Evolutionary conservation across 1,140 invertebrate species (phyloP), one percentile per base, ranked within the genome.

Genomic region (Drosophila subpulchrella): DNA sequence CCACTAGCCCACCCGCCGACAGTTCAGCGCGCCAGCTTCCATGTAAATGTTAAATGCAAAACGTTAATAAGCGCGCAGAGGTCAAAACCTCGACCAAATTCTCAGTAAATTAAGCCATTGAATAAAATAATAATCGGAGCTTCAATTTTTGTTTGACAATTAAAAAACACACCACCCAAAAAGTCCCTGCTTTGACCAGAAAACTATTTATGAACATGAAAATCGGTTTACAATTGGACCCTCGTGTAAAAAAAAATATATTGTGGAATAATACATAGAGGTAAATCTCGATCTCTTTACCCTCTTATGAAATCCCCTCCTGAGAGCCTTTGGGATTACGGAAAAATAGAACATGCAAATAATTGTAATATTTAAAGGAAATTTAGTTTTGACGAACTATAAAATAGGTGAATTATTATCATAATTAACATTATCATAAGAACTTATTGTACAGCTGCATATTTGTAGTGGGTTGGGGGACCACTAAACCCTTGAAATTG

Each of bases 1-100:
- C 75, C 27, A 27, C 27, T 27, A 27, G 10, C 44, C 60, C 60
- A 63, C 60, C 44, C 61, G 15, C 56, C 71, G 58, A 79, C 67
- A 73, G 70, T 79, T 66, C 75, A 75, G 58, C 62, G 44, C n/a
- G n/a, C n/a, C 38, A 61, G 39, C 39, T 7, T 56, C 59, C 72
- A 57, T 79, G 44, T 55, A 82, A 57, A 71, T 76, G 61, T 76
- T 73, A 56, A 82, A 55, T 48, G 42, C 65, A 60, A 15, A 56
- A 70, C 51, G 71, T 83, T 86, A 86, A 86, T 86, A 82, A 78
- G 70, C 66, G 50, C 50, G 54, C 51, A 54, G 71, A 36, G 54
- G 17, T 38, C 44, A n/a, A 53, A 15, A 27, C 4, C 3, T 10
- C 11, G 4, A 27, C 20, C 20, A 2, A 42, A 44, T 34, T 17